Conservation (phyloP, 2,797 vertebrate species). For the Brotula barbata region DNA sequence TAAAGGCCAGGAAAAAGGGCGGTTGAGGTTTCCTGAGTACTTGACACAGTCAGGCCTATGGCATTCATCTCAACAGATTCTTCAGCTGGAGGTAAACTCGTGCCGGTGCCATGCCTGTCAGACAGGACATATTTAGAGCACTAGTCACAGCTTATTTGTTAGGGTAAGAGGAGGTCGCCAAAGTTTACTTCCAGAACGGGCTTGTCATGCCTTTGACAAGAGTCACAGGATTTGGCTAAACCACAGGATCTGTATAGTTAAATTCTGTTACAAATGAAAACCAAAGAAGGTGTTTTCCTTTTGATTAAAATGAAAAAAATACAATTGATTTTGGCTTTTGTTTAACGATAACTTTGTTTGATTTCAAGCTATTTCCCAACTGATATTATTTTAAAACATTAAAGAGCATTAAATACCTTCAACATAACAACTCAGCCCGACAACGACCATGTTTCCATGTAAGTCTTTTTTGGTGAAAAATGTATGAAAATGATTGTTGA, state of each 20-base stretch:
- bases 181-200: constrained; percentile 59
- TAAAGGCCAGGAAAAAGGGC: constrained; percentile 14
- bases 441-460: no score
- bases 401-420: constrained; percentile 18
- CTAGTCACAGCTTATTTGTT: constrained; percentile 69
- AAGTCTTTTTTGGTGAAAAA: no score
- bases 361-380: not conserved
- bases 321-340: not conserved
- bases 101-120: constrained; percentile 63
- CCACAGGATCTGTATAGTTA: constrained; percentile 27
- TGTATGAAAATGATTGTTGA: no score
- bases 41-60: constrained; percentile 69
- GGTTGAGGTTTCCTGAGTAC: constrained; percentile 67
- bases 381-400: not conserved
- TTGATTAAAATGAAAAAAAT: constrained; percentile 37
- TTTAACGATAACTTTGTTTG: not conserved
- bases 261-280: constrained; percentile 41
- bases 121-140: constrained; percentile 71
- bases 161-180: constrained; percentile 48
- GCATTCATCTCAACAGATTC: constrained; percentile 62
- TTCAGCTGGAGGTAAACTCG: constrained; percentile 53
- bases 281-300: constrained; percentile 16
- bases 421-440: not conserved
- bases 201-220: constrained; percentile 62
- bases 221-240: constrained; percentile 67